Evolutionary conservation across 2,888 invertebrate genomes (phyloP).

Genomic region (Cantharis lateralis): DNA sequence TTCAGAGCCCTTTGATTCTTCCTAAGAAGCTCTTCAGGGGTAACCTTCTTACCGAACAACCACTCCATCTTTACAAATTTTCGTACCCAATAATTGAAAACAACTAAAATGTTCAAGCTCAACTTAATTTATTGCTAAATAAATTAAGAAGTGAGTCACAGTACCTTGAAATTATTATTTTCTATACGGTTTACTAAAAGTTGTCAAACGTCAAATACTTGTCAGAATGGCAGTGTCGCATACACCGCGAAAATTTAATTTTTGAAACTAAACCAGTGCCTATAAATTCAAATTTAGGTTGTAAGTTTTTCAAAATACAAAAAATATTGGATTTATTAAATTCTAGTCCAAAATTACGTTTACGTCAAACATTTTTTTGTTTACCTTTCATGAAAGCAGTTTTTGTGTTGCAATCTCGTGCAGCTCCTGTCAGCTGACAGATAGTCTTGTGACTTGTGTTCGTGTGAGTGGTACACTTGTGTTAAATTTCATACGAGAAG

Average conservation of each 20-base stretch:
- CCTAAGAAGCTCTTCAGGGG: conserved; percentile 96
- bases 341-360: background rate
- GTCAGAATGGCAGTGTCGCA: background rate
- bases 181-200: background rate
- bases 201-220: background rate
- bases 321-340: background rate
- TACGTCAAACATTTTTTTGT: background rate
- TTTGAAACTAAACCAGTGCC: background rate
- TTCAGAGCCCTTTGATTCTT: conserved; percentile 98
- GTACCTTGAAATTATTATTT: background rate
- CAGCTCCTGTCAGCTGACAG: conserved; percentile 48
- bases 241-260: background rate
- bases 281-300: background rate
- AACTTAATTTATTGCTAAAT: background rate
- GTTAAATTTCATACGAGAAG: conserved; percentile 37
- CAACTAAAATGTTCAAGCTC: background rate
- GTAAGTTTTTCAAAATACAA: background rate
- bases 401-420: background rate
- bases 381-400: background rate
- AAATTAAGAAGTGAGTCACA: background rate
- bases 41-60: conserved; percentile 94
- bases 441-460: conserved; percentile 51
- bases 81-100: background rate
- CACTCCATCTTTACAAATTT: conserved; percentile 72
- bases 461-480: conserved; percentile 42